Evolutionary conservation across 2,888 invertebrate species (phyloP).

Genomic region (Stenoptilia bipunctidactyla): DNA sequence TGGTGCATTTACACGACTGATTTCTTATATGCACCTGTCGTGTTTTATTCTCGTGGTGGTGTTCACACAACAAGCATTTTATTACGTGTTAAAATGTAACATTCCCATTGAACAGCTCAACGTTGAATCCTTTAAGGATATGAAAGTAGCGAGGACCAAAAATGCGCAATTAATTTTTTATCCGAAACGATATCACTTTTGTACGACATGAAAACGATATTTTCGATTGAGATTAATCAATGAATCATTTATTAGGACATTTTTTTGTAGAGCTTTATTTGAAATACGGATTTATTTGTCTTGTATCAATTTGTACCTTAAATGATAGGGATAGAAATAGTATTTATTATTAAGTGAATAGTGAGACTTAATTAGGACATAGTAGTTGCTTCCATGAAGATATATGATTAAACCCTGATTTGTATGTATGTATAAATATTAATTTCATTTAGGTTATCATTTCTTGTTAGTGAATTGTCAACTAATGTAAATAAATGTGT

Average conservation of each 20-base stretch:
- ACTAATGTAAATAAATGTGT: slow-evolving; percentile 45
- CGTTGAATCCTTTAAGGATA: slow-evolving; percentile 11
- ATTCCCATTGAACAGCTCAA: slow-evolving; percentile 31
- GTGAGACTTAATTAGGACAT: slow-evolving; percentile 48
- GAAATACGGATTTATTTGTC: slow-evolving; percentile 19
- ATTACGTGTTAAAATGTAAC: slow-evolving; percentile 21
- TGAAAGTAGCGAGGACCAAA: slow-evolving; percentile 21
- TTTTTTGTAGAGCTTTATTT: slow-evolving; percentile 12
- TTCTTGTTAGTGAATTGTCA: slow-evolving; percentile 18
- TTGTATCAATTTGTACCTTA: slow-evolving; percentile 31
- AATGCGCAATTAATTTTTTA: not conserved
- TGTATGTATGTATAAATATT: slow-evolving; percentile 10
- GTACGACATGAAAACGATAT: slow-evolving; percentile 6
- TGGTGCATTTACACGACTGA: slow-evolving; percentile 50
- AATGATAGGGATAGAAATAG: slow-evolving; percentile 19
- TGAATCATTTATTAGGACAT: slow-evolving; percentile 14
- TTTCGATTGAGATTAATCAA: slow-evolving; percentile 8
- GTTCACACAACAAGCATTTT: slow-evolving; percentile 12
- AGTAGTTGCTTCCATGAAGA: slow-evolving; percentile 36
- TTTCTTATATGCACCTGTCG: slow-evolving; percentile 11
- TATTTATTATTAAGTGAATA: slow-evolving; percentile 37
- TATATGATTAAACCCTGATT: slow-evolving; percentile 27
- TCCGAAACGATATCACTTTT: slow-evolving; percentile 1
- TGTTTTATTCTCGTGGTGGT: slow-evolving; percentile 12
- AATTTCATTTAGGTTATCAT: not conserved